Evolutionary conservation across 2,113 vertebrate species (phyloP).

Genomic region (Muscicapa adusta): DNA sequence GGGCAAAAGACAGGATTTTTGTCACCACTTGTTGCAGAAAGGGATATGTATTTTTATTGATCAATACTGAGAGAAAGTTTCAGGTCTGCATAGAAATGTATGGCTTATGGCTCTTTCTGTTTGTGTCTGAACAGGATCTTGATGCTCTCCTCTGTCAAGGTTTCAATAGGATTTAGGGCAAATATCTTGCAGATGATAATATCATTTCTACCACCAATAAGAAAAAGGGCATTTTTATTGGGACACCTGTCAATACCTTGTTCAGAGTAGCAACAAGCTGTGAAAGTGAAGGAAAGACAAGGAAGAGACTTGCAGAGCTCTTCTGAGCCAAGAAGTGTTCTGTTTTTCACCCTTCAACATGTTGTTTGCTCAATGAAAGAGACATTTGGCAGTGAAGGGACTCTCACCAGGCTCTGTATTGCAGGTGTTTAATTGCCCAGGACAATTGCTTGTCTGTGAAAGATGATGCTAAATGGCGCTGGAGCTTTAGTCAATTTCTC

Average conservation of each 20-base stretch:
- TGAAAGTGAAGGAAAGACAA: neutral
- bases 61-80: neutral
- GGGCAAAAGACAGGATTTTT: neutral
- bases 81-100: neutral
- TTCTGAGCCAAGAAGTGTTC: neutral
- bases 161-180: neutral
- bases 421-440: conserved; percentile 6
- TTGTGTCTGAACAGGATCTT: neutral
- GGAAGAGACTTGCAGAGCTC: neutral
- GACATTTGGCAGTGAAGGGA: neutral
- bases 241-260: neutral
- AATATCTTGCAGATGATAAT: neutral
- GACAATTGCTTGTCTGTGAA: neutral
- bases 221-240: neutral
- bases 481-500: neutral
- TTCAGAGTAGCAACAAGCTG: neutral
- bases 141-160: neutral
- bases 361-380: neutral
- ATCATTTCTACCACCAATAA: neutral
- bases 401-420: neutral
- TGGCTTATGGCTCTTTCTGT: neutral
- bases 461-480: neutral
- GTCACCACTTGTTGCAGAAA: neutral
- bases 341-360: neutral
- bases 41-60: neutral